Percentiles rank a stretch among this genome's conserved stretches.
These are phyloP conservation scores for Dryobates pubescens DNA, from an alignment of 2,797 vertebrate species.

Conservation along the genomic window DNA sequence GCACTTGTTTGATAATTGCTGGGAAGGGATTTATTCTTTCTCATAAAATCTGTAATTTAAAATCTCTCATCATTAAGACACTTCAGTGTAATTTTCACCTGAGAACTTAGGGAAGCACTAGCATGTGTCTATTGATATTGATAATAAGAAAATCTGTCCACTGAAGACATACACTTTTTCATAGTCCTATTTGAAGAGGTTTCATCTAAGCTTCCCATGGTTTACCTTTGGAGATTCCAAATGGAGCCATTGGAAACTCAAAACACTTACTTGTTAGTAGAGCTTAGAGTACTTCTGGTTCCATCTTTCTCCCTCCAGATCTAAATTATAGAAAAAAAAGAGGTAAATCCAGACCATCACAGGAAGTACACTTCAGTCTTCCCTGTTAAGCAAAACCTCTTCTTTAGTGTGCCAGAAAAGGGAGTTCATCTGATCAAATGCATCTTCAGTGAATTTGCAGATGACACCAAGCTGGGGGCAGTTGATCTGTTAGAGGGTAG, in stretches of 20 bases:
- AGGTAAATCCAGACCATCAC: neutral
- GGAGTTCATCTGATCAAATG: rapidly evolving
- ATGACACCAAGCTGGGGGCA: too few species aligned
- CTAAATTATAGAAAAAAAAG: neutral
- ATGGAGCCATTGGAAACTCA: neutral
- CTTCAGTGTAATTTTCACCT: neutral
- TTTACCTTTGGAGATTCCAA: neutral
- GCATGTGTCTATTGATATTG: neutral
- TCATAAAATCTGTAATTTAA: neutral
- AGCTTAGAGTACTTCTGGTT: neutral
- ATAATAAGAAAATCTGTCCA: neutral
- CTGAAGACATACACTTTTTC: neutral
- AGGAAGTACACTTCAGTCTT: neutral
- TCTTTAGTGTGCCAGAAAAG: neutral
- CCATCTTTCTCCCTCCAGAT: neutral
- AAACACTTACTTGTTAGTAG: neutral
- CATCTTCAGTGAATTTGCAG: too few species aligned
- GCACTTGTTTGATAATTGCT: neutral
- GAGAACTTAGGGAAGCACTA: neutral
- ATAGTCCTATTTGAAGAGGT: neutral
- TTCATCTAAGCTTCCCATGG: neutral
- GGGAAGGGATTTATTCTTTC: neutral
- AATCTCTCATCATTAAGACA: neutral
- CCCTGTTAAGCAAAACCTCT: neutral
- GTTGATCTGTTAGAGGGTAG: too few species aligned